Evolutionary conservation across 1,140 invertebrate species (phyloP).

Genomic region (Varroa destructor): DNA sequence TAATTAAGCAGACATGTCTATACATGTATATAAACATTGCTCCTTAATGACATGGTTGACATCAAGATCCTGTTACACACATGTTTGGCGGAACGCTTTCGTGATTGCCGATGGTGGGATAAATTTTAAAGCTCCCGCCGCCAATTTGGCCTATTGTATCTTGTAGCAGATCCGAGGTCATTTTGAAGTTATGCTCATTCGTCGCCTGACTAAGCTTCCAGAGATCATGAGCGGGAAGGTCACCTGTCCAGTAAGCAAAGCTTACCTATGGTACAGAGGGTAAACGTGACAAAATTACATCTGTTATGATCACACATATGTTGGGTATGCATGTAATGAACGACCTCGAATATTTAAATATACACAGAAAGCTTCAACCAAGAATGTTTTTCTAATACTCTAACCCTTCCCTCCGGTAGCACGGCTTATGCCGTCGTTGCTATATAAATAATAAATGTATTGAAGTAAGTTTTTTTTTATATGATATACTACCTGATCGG

Average conservation of each 20-base stretch:
- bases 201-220: slow-evolving; percentile 90
- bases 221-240: slow-evolving; percentile 87
- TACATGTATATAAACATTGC: too few species aligned
- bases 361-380: background rate
- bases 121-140: slow-evolving; percentile 47
- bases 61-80: slow-evolving; percentile 40
- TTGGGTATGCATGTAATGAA: background rate
- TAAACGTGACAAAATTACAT: background rate
- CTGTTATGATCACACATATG: background rate
- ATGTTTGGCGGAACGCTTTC: slow-evolving; percentile 89
- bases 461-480: background rate
- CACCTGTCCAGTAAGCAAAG: slow-evolving; percentile 96
- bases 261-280: slow-evolving; percentile 56
- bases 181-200: slow-evolving; percentile 68
- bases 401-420: background rate
- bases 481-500: background rate
- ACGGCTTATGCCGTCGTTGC: too few species aligned
- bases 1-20: too few species aligned
- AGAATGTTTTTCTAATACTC: background rate
- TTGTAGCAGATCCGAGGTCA: slow-evolving; percentile 64
- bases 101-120: slow-evolving; percentile 86
- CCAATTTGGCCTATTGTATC: slow-evolving; percentile 70
- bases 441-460: too few species aligned
- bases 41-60: too few species aligned
- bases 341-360: background rate